Conservation (phyloP, 1,140 invertebrate species). For the Plodia interpunctella region DNA sequence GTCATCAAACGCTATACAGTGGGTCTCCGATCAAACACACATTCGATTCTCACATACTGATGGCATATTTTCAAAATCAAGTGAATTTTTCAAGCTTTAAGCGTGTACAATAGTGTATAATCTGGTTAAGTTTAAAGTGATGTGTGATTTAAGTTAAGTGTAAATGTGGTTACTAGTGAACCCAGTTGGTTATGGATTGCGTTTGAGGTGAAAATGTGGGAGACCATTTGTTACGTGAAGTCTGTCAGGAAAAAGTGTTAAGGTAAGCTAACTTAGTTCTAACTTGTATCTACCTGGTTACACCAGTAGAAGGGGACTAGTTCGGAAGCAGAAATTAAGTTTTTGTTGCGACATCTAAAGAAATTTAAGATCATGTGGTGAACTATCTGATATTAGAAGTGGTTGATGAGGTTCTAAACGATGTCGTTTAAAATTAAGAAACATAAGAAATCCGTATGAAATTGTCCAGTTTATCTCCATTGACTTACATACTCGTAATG, state of each 20-base stretch:
- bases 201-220: constrained; percentile 61
- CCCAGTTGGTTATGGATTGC: constrained; percentile 39
- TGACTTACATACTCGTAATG: too few relatives aligned
- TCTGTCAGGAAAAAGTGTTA: constrained; percentile 69
- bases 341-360: not conserved
- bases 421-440: too few relatives aligned
- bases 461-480: too few relatives aligned
- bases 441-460: too few relatives aligned
- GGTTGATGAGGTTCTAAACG: too few relatives aligned
- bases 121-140: constrained; percentile 29
- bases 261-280: constrained; percentile 31
- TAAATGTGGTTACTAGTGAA: constrained; percentile 17
- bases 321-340: not conserved
- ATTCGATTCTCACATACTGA: constrained; percentile 9
- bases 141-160: constrained; percentile 12
- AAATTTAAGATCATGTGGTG: too few relatives aligned
- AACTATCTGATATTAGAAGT: too few relatives aligned
- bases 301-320: not conserved
- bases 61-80: not conserved
- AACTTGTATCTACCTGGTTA: not conserved
- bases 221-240: constrained; percentile 59
- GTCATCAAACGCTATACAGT: constrained; percentile 72
- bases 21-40: constrained; percentile 24
- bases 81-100: not conserved
- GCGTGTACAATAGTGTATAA: not conserved